Base-by-base conservation (phyloP, 1,140 invertebrate genomes). In the Euwallacea fornicatus region DNA sequence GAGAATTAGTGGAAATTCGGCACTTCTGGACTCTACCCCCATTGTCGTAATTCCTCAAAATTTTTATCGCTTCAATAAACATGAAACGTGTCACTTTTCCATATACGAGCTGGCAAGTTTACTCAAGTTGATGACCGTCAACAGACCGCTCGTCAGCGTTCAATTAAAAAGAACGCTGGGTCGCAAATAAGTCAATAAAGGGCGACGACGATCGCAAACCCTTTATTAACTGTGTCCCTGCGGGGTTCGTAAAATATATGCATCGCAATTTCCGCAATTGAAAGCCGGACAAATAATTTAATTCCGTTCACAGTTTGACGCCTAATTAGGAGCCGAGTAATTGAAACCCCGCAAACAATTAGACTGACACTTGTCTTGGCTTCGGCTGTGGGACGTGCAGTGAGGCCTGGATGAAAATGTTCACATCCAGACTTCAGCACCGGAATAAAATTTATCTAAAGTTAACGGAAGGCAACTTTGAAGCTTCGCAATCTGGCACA, bases 261-360 rank as follows among this genome's bases (percentile, higher is more conserved):
- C 69, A 74, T 75, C 74, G 72, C 71, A 76, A 76, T 76, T 76
- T 76, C 75, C 75, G 68, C 67, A 73, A 67, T 71, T 74, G 71
- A 78, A 80, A 78, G 75, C 78, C 77, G 75, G 77, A 78, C 78
- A 80, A 80, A 80, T 80, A 80, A 80, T 80, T 78, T 77, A 80
- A 80, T 80, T 80, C 77, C 76, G 74, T 78, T 77, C 79, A 76
- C 79, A 80, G 79, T 80, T 79, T 79, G 79, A 77, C 78, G 78
- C 78, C 79, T 79, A 79, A 79, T 79, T 80, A 79, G 73, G 72
- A 74, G 73, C 62, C 72, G 70, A 79, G 78, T 80, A 80, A 80
- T 80, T 80, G 79, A 79, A 79, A 77, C 79, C 77, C 78, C 76
- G 77, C 79, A 79, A 78, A 77, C 76, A 78, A 78, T 78, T 78